A percentile compares a stretch with the other conserved stretches of the same genome.
Evolutionary conservation across 2,113 vertebrate species (phyloP).

Genomic region (Chlorocebus sabaeus): DNA sequence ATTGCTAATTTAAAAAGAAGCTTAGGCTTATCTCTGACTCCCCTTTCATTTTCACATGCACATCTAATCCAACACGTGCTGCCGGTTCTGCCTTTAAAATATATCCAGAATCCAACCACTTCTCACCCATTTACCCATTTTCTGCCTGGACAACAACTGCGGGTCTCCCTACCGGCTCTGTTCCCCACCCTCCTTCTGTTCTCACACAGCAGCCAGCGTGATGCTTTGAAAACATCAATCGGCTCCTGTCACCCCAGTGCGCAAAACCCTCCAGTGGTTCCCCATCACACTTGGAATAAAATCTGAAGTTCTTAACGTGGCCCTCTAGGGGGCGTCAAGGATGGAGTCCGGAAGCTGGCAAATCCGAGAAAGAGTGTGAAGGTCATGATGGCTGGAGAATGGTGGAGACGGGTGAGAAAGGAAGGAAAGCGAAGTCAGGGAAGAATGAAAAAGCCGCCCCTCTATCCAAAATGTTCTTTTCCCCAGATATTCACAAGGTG

Average conservation of each 20-base stretch:
- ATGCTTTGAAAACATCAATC: not conserved
- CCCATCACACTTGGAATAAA: not conserved
- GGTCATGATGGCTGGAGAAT: not conserved
- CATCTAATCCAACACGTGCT: not conserved
- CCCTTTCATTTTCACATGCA: not conserved
- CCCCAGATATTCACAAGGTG: not conserved
- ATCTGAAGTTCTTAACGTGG: not conserved
- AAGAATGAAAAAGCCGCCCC: not conserved
- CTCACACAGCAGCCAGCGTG: not conserved
- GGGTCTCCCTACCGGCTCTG: not conserved
- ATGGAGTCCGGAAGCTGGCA: not conserved
- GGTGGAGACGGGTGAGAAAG: not conserved
- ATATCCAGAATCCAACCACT: not conserved
- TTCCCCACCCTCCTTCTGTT: not conserved
- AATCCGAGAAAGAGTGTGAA: not conserved
- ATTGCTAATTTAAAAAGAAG: not conserved
- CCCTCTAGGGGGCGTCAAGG: not conserved
- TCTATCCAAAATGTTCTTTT: not conserved
- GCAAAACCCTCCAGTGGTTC: not conserved
- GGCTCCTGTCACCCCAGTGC: not conserved
- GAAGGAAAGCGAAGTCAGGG: not conserved
- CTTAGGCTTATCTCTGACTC: not conserved
- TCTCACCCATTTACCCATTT: not conserved
- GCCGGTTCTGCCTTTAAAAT: not conserved
- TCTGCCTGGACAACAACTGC: not conserved